phyloP scores from a whole-genome alignment of 64 coral and sea anemone species.

The Montipora cactus region DNA sequence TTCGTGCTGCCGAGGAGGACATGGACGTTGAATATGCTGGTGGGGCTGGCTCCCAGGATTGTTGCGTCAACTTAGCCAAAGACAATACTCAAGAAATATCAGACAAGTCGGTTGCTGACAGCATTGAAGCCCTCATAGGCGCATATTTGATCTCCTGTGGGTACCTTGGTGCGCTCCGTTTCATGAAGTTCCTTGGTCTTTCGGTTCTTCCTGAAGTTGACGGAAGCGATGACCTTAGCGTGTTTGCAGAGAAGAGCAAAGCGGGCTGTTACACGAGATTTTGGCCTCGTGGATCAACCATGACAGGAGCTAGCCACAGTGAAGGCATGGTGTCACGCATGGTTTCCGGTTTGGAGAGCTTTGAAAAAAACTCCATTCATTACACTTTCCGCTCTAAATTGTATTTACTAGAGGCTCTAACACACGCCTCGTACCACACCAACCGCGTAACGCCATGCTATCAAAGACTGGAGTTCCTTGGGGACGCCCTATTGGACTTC shows the following conservation, averaged over 20 bases:
- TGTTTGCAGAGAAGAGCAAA: not conserved
- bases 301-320: not conserved
- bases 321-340: constrained; percentile 21
- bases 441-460: constrained; percentile 55
- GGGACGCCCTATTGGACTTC: constrained; percentile 90
- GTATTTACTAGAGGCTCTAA: constrained; percentile 82
- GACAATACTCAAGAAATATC: constrained; percentile 71
- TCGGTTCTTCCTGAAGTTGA: constrained; percentile 53
- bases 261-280: constrained; percentile 37
- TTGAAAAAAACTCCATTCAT: constrained; percentile 51
- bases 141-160: constrained; percentile 88
- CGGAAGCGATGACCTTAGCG: not conserved
- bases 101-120: constrained; percentile 93
- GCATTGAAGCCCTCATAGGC: constrained; percentile 92
- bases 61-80: not conserved
- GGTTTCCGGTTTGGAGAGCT: constrained; percentile 45
- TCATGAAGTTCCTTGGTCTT: constrained; percentile 87
- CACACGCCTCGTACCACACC: constrained; percentile 77
- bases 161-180: constrained; percentile 79
- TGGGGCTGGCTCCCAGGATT: not conserved
- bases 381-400: constrained; percentile 69
- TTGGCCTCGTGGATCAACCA: not conserved
- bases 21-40: not conserved
- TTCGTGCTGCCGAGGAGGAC: not conserved
- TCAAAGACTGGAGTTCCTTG: constrained; percentile 94